These are phyloP conservation scores for Parasteatoda lunata DNA, from an alignment of 2,888 invertebrate genomes.

Conservation along the genomic window DNA sequence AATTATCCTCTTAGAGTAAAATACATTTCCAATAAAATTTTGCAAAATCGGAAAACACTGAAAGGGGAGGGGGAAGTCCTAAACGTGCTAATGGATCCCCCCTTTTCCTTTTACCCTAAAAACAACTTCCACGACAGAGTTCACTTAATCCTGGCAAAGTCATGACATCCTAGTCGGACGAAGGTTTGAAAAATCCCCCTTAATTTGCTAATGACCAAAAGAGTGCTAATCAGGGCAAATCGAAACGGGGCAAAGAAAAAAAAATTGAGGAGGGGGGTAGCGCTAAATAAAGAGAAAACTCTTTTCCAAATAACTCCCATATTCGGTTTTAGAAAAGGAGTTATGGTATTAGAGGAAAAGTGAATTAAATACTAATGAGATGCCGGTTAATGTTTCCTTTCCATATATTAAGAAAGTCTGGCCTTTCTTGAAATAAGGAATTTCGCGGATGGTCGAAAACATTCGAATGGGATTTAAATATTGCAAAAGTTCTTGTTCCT, in stretches of 20 bases:
- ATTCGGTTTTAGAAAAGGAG: conserved; percentile 13
- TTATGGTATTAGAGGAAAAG: not conserved
- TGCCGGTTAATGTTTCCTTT: conserved; percentile 6
- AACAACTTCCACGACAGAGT: conserved; percentile 33
- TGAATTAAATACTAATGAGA: conserved; percentile 40
- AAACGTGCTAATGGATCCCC: conserved; percentile 24
- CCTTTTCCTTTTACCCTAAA: conserved; percentile 18
- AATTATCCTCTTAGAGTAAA: not conserved
- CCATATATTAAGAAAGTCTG: not conserved
- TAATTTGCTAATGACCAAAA: conserved; percentile 67
- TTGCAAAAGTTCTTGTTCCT: not conserved
- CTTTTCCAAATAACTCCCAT: conserved; percentile 32
- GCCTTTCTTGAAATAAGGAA: not conserved
- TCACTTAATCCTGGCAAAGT: conserved; percentile 53
- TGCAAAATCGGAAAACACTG: conserved; percentile 8
- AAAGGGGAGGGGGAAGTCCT: not conserved
- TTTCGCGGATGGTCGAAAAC: not conserved
- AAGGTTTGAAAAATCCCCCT: conserved; percentile 54
- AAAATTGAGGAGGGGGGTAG: not conserved
- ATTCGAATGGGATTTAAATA: not conserved
- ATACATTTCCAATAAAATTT: conserved; percentile 5
- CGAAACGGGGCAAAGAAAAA: not conserved
- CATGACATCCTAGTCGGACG: conserved; percentile 34
- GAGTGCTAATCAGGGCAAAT: conserved; percentile 63
- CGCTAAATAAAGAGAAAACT: conserved; percentile 49